Percentiles rank a stretch among this genome's conserved stretches.
Conservation (phyloP, 2,797 vertebrate species). For the Vultur gryphus region DNA sequence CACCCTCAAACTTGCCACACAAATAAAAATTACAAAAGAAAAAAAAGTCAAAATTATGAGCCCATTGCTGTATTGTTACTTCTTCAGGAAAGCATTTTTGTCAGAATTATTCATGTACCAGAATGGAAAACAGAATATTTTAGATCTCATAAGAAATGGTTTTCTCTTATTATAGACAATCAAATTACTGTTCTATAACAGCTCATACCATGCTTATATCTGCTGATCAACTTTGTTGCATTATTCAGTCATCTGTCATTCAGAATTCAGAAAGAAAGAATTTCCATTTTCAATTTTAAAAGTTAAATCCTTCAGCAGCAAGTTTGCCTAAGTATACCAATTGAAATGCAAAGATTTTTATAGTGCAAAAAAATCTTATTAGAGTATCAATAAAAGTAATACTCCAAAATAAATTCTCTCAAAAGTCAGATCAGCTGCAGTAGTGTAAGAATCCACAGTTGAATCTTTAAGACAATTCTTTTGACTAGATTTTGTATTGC, state of each 20-base stretch:
- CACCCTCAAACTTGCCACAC: not conserved
- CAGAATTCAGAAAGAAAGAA: not conserved
- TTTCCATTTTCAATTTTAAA: not conserved
- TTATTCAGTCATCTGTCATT: not conserved
- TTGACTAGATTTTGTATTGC: not conserved
- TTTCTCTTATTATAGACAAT: not conserved
- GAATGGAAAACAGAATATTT: not conserved
- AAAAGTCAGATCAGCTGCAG: not conserved
- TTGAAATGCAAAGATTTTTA: not conserved
- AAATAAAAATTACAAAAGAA: not conserved
- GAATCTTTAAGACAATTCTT: not conserved
- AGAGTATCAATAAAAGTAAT: not conserved
- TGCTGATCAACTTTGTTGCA: not conserved
- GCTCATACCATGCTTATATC: not conserved
- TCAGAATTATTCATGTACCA: not conserved
- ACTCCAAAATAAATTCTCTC: not conserved
- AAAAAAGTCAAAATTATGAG: not conserved
- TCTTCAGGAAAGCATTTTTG: not conserved
- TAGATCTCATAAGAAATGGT: not conserved
- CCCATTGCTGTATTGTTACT: not conserved
- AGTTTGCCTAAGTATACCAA: not conserved
- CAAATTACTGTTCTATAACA: not conserved
- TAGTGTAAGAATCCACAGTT: not conserved
- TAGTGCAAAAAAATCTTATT: not conserved
- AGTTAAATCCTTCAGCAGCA: not conserved